Evolutionary conservation across 2,113 vertebrate genomes (phyloP).

Genomic region (Monarcha castaneiventris): DNA sequence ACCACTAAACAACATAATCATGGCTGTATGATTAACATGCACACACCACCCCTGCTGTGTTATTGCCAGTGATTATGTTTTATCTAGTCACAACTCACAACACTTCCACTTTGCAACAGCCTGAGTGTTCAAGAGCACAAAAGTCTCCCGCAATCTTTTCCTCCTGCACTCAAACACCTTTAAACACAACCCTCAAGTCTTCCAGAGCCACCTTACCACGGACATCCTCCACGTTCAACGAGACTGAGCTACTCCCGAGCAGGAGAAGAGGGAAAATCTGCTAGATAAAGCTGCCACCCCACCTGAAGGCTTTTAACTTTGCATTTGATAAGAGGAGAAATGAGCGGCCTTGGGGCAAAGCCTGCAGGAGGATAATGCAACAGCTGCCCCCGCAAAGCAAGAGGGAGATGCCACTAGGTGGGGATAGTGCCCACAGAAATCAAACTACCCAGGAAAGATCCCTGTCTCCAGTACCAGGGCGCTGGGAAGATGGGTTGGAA

Average conservation of each 20-base stretch:
- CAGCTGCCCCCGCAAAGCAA: background rate
- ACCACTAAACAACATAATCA: background rate
- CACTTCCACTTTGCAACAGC: background rate
- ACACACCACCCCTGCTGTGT: background rate
- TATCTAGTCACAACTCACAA: background rate
- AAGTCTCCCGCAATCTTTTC: background rate
- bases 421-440: constrained; percentile 32
- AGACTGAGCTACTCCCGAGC: background rate
- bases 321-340: background rate
- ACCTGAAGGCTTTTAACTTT: background rate
- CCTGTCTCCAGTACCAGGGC: background rate
- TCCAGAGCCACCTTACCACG: background rate
- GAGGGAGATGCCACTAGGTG: constrained; percentile 23
- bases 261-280: rapidly evolving
- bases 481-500: rapidly evolving
- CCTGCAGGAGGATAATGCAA: rapidly evolving
- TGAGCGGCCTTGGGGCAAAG: background rate
- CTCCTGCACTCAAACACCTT: background rate
- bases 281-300: background rate
- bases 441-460: background rate
- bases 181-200: background rate
- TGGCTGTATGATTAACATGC: background rate
- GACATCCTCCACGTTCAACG: background rate
- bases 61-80: background rate
- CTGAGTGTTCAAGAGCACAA: background rate